Evolutionary conservation across 2,113 vertebrate species (phyloP), one percentile per base, ranked within the genome.

Genomic region (Cercopithecus mona): DNA sequence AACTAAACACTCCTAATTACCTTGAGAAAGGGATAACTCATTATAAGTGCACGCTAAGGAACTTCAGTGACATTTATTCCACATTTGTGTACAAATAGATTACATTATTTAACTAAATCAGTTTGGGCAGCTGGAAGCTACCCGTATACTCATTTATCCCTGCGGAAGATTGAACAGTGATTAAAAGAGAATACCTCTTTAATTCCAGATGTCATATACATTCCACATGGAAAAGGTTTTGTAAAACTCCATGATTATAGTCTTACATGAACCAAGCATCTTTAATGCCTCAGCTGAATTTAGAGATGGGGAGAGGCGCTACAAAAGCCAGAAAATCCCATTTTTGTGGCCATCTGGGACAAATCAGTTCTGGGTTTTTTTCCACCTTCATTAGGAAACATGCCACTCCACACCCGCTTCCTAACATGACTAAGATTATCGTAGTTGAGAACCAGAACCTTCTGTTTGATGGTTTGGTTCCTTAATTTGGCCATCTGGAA

Each of bases 121-220:
- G 97, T 97, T 92, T 79, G 95, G 98, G 97, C 98, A 99, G 98
- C 98, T 98, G 98, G 84, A 97, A 92, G 80, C 96, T 98, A 96
- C 97, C 92, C 96, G 16, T 92, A 18, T 59, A 73, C 85, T 94
- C 87, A 73, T 98, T 93, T 96, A 95, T 97, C 93, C 96, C 96
- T 96, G 93, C 2, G 85, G 93, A 98, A 98, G 96, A 93, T 85
- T 96, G 97, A 98, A 96, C 94, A 98, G 98, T 96, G 97, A 98
- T 98, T 98, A 98, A 98, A 98, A 95, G 96, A 97, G 93, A 97
- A 97, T 92, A 94, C 95, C 88, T 98, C 98, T 97, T 98, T 98
- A 96, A 97, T 93, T 98, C 98, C 98, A 97, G 96, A 97, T 82
- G 98, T 98, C 90, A 85, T 90, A n/a, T 35, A 80, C 86, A 89